These are phyloP conservation scores for Enteromius radiatus DNA, from an alignment of 2,797 vertebrate genomes.

Conservation along the genomic window DNA sequence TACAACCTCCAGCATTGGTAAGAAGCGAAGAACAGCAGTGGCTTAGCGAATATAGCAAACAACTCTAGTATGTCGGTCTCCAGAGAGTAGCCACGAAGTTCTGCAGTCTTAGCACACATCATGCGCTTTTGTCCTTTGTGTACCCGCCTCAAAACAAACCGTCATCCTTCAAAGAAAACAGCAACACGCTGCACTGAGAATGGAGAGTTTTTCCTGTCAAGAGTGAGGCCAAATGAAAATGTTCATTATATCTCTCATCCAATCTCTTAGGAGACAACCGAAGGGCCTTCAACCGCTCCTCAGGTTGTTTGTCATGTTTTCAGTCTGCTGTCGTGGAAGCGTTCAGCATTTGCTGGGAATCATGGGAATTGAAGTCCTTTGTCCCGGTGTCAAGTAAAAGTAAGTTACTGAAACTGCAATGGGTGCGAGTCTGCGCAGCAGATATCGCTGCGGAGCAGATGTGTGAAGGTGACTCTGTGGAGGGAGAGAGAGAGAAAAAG, in stretches of 20 bases:
- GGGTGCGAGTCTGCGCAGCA: constrained; percentile 12
- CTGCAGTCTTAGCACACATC: constrained; percentile 35
- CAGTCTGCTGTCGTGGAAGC: neutral
- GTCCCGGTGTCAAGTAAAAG: constrained; percentile 23
- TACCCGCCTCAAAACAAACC: constrained; percentile 72
- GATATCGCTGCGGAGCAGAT: constrained; percentile 40
- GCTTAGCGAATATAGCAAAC: constrained; percentile 29
- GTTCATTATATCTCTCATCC: constrained; percentile 36
- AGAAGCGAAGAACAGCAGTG: constrained; percentile 31
- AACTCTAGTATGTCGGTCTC: constrained; percentile 32
- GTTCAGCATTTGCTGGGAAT: constrained; percentile 21
- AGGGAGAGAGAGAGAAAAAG: constrained; percentile 37
- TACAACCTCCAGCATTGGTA: constrained; percentile 32
- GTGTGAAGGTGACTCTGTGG: constrained; percentile 41
- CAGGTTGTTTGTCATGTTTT: constrained; percentile 41
- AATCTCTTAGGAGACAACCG: constrained; percentile 28
- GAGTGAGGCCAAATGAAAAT: constrained; percentile 59
- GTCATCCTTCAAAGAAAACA: constrained; percentile 58
- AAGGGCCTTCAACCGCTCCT: constrained; percentile 23
- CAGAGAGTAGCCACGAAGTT: constrained; percentile 33
- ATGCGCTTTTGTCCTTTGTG: constrained; percentile 45
- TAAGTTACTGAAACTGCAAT: constrained; percentile 25
- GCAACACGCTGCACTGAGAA: constrained; percentile 47
- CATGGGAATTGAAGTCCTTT: constrained; percentile 48
- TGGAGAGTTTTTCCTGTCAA: constrained; percentile 66